Evolutionary conservation across 1,140 invertebrate species (phyloP), one percentile per base, ranked within the genome.

Genomic region (Hyles euphorbiae): DNA sequence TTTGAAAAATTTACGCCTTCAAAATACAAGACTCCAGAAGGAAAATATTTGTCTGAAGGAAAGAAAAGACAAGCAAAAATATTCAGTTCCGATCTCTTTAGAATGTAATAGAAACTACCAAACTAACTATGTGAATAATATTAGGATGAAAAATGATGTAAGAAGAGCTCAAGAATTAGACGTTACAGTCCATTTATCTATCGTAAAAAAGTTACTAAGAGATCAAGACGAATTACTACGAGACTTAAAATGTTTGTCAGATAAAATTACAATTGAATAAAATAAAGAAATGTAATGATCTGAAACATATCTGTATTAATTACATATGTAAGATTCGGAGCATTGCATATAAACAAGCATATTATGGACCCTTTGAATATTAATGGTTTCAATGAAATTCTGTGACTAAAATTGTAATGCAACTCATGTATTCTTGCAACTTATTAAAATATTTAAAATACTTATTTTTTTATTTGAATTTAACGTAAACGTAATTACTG

Each of bases 211-310:
- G 12, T 65, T 81, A 53, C 54, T 81, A 12, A 12, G 58, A 49
- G 65, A 74, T 65, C 76, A 81, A 67, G 63, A 77, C 47, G 52
- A 34, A n/a, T 62, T 78, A 49, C 47, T 79, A 47, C 58, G 59
- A 62, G 66, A 70, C 52, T 65, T 80, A 53, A 74, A 65, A 53
- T 40, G 5, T 8, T 40, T 40, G 36, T 40, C 36, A 5, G 8
- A 40, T 1, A 8, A 40, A 40, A 40, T 40, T 40, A 40, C 22
- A 22, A 2, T 22, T 22, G 22, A 22, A 22, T 22, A 22, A 22
- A 22, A 22, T 22, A 22, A 46, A 46, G 7, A 46, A 3, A 10
- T 10, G 9, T 46, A 46, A 46, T 46, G 44, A 7, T 46, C 3
- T 10, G 7, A 7, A 46, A 46, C 9, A 6, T 9, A 46, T 22